Evolutionary conservation across 2,113 vertebrate species (phyloP), one percentile per base, ranked within the genome.

Genomic region (Pipra filicauda): DNA sequence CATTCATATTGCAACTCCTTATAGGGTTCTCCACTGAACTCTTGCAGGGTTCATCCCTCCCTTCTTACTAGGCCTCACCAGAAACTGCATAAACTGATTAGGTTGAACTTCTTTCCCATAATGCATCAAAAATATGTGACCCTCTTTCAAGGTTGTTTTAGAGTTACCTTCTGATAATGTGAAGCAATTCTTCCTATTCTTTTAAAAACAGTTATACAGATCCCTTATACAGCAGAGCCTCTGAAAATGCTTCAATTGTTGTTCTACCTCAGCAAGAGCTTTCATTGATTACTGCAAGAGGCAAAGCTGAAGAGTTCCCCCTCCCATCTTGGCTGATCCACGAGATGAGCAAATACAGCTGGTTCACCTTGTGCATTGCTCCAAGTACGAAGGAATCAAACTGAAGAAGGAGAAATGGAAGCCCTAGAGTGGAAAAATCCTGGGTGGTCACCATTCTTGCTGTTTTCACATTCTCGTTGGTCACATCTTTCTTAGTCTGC

Each of bases 361-460:
- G 18, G 22, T 70, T 39, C 35, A 90, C 23, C 27, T 26, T 59
- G 28, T 33, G 41, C 3, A 5, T 6, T 85, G 51, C 43, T 74
- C 33, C n/a, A 51, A 67, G 28, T 48, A 90, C 23, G 39, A 93
- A 95, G 91, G 89, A 96, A 95, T 94, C 93, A 91, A 97, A 96
- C 90, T 81, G 90, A 88, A 93, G 75, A 91, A 91, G 55, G 78
- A 83, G 90, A 96, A 24, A 51, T 52, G 71, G 64, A 93, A 77
- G 27, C 43, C 48, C 48, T 52, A 20, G 24, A 86, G 31, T 19
- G 30, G 22, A 48, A 86, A 88, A 90, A 90, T 90, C 88, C 78
- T 90, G 65, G 6, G 46, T 57, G 57, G 90, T 92, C 78, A 77
- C 57, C 39, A 1, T 90, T 91, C 35, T 64, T 66, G 59, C 22